Evolutionary conservation across 2,113 vertebrate species (phyloP).

Genomic region (Anser cygnoides): DNA sequence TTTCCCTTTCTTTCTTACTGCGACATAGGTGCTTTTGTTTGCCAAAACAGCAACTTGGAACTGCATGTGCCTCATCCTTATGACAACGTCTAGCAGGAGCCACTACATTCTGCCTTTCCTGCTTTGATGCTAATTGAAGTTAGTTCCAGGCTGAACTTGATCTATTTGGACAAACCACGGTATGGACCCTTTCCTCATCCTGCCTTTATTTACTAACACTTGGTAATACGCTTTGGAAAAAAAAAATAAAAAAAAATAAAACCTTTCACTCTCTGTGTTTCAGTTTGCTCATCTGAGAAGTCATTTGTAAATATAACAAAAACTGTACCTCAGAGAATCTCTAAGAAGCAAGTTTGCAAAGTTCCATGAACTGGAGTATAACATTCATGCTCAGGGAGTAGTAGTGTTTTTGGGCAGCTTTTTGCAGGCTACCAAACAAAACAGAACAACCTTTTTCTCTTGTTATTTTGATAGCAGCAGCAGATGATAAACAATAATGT

Average conservation of each 20-base stretch:
- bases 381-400: background rate
- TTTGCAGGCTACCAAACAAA: background rate
- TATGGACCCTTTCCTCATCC: background rate
- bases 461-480: background rate
- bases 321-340: background rate
- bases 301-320: background rate
- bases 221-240: background rate
- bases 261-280: background rate
- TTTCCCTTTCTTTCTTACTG: background rate
- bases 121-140: background rate
- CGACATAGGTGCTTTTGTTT: fast-evolving
- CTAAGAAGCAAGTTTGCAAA: background rate
- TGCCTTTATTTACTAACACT: background rate
- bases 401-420: background rate
- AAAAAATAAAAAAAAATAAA: background rate
- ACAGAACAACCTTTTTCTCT: background rate
- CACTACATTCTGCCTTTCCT: background rate
- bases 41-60: background rate
- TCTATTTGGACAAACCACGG: background rate
- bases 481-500: background rate
- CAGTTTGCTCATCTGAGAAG: background rate
- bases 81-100: background rate
- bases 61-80: background rate
- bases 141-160: background rate
- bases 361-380: background rate